Base-by-base conservation (phyloP, 2,888 invertebrate species). In the Pristionchus entomophagus region DNA sequence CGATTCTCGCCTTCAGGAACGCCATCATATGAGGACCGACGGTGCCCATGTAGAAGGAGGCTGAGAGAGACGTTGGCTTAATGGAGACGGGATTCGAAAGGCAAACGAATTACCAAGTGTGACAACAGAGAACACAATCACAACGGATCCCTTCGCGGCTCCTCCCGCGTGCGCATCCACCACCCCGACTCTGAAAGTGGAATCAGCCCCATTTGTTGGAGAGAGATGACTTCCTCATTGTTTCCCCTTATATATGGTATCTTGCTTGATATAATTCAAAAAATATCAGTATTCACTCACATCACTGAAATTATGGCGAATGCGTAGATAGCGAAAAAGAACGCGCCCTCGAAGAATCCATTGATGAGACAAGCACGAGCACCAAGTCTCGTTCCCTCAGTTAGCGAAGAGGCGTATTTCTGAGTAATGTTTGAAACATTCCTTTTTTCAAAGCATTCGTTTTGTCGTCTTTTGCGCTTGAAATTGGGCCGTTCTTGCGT, bases 11-110 rank as follows among this genome's bases (percentile, higher is more conserved):
- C 26, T 82, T 82, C 2, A 59, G 59, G 2, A 82, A 41, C 2
- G 82, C 1, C 82, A 82, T 82, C 56, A 82, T 59, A 26, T 59
- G 59, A 35, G 82, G 82, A 22, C 82, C 82, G 41, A 82, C 26
- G 17, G 26, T 38, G 3, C 82, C 56, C 38, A 82, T 22, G 82
- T 38, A 82, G 41, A 51, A 65, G 12, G 65, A 32, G 19, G 32
- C 65, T 65, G 35, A 17, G 3, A n/a, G n/a, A n/a, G n/a, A n/a
- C n/a, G n/a, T n/a, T n/a, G n/a, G n/a, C n/a, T n/a, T n/a, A n/a
- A n/a, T n/a, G n/a, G 19, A 35, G 26, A 56, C 8, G 45, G 45
- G 45, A 45, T 45, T 14, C 45, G 45, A 45, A 45, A 14, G n/a
- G n/a, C 45, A 14, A 14, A 38, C 22, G 3, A 59, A 26, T 2